Conservation (phyloP, 2,113 vertebrate species). For the Pachycephala philippinensis region DNA sequence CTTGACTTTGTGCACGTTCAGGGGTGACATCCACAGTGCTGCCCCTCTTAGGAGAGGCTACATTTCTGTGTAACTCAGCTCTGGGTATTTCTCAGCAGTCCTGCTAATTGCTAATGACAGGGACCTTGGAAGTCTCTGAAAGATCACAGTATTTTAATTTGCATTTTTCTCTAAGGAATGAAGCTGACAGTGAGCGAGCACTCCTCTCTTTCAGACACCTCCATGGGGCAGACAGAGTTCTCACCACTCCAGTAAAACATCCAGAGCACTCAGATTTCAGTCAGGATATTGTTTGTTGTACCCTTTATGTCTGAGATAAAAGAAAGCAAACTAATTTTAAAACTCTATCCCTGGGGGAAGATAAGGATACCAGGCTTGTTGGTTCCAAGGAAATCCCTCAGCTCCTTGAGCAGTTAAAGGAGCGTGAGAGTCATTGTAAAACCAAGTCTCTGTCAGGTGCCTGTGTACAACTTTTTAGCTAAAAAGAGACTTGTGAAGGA, state of each 20-base stretch:
- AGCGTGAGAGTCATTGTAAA: neutral
- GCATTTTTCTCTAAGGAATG: neutral
- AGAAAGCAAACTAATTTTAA: neutral
- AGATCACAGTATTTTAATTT: neutral
- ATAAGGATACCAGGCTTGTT: neutral
- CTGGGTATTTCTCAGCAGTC: neutral
- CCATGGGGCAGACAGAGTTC: neutral
- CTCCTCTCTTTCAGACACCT: neutral
- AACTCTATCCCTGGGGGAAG: neutral
- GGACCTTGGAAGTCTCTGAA: neutral
- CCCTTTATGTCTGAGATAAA: neutral
- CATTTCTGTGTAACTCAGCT: neutral
- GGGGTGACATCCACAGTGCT: neutral
- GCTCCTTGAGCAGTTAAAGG: neutral
- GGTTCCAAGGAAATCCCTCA: neutral
- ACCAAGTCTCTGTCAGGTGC: neutral
- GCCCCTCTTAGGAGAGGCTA: neutral
- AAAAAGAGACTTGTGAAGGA: neutral
- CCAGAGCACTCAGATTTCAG: neutral
- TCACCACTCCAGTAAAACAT: neutral
- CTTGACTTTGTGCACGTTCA: rapidly evolving
- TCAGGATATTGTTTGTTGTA: neutral
- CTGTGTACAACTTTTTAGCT: neutral
- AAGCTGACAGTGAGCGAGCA: neutral
- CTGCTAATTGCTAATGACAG: neutral